A percentile compares a stretch with the other conserved stretches of the same genome.
Conservation (phyloP, 2,888 invertebrate genomes). For the Sicus ferrugineus region DNA sequence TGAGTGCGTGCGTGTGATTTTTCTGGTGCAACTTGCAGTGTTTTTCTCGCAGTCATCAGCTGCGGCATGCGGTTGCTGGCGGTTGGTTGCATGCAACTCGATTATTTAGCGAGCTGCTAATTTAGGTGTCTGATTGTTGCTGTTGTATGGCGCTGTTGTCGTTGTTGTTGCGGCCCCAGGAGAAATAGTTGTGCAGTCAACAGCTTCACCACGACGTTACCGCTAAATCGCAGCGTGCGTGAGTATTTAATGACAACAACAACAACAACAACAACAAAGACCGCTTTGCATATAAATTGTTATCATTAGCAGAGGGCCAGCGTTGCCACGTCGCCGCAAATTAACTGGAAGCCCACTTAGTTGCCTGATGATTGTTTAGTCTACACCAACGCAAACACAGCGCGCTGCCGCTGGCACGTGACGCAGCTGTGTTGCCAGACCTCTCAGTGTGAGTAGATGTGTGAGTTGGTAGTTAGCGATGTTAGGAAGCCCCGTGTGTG, state of each 20-base stretch:
- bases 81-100: neutral
- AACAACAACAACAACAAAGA: neutral
- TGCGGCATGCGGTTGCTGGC: neutral
- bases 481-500: neutral
- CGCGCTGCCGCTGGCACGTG: too few relatives aligned
- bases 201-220: neutral
- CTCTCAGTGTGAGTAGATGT: constrained; percentile 34
- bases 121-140: neutral
- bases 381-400: neutral
- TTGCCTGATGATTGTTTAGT: constrained; percentile 21
- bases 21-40: neutral
- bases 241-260: neutral
- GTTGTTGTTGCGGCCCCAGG: neutral
- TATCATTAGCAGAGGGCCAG: constrained; percentile 15
- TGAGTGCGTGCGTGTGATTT: neutral
- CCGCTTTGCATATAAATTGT: constrained; percentile 29
- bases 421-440: constrained; percentile 35
- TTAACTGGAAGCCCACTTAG: constrained; percentile 22
- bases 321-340: constrained; percentile 21
- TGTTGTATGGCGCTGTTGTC: neutral
- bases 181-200: neutral
- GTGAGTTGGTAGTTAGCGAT: neutral
- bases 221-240: neutral
- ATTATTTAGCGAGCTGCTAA: constrained; percentile 8
- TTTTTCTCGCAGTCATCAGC: neutral